phyloP scores from a whole-genome alignment of 1,140 invertebrate species.

The Plectus sambesii region DNA sequence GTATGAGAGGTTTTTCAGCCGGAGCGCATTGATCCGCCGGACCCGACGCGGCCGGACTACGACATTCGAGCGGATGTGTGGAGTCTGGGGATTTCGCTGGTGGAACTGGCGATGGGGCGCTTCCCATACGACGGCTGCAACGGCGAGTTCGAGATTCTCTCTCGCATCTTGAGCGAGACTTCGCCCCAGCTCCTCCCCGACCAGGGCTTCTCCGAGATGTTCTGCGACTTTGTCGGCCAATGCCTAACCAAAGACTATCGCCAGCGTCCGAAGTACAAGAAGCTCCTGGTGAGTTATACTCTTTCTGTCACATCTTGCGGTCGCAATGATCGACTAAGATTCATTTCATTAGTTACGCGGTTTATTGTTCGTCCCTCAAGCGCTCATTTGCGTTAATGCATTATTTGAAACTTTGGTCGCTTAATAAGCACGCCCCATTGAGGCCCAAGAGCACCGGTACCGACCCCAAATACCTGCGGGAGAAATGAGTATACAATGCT shows the following conservation, averaged over 20 bases:
- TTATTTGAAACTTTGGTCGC: too few species aligned
- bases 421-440: too few species aligned
- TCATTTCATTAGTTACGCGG: too few species aligned
- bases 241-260: constrained; percentile 26
- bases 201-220: constrained; percentile 24
- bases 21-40: constrained; percentile 80
- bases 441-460: too few species aligned
- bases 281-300: constrained; percentile 24
- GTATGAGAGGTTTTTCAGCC: constrained; percentile 59
- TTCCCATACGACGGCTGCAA: constrained; percentile 21
- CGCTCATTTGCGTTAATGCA: too few species aligned
- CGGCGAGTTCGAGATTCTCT: constrained; percentile 22
- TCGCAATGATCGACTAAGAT: too few species aligned
- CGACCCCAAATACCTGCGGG: too few species aligned
- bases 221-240: constrained; percentile 26
- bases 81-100: constrained; percentile 80
- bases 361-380: too few species aligned
- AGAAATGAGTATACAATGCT: too few species aligned
- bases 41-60: constrained; percentile 62
- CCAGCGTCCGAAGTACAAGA: constrained; percentile 27
- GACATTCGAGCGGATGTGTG: constrained; percentile 92
- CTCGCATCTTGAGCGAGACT: constrained; percentile 16
- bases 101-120: constrained; percentile 32
- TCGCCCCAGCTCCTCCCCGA: constrained; percentile 12
- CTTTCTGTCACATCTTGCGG: too few species aligned